Evolutionary conservation across 2,888 invertebrate genomes (phyloP), one percentile per base, ranked within the genome.

Genomic region (Chironomus riparius): DNA sequence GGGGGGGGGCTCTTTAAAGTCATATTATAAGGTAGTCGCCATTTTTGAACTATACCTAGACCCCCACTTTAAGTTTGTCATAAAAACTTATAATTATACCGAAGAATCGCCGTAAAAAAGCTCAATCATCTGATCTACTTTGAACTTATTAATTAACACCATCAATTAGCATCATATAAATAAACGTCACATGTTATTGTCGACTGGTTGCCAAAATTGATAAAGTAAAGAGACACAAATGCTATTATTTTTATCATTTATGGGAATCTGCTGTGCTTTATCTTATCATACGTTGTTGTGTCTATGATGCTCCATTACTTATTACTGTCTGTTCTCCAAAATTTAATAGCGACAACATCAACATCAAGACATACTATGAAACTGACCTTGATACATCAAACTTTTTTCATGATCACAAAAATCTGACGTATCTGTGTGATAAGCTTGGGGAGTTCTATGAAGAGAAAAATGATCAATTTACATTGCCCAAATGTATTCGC

Each of bases 291-390:
- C 3, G 4, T 28, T 28, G 5, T 38, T 38, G 38, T 38, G 38
- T 38, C 38, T 38, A 38, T 7, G 7, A 10, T 2, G 7, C 2
- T 38, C 10, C 2, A 38, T 38, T 38, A 10, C 2, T 38, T 4
- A 38, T 56, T 15, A 15, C 15, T 7, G 4, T 56, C 7, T 56
- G 15, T 56, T 3, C 6, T 4, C 56, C 1, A 56, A 56, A 56
- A 56, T 56, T n/a, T 13, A 6, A 15, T 21, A 65, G 24, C 12
- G 24, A 12, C 12, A 65, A 12, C 21, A 22, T 18, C 2, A 72
- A 50, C 7, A 72, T 72, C 10, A 72, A 72, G 47, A 72, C 72
- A 13, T 72, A 61, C 13, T 72, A 72, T 47, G 65, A 68, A 22
- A 47, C n/a, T 21, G 68, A 74, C 22, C 15, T 74, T 7, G 74